Percentiles rank a stretch among this genome's conserved stretches.
These are phyloP conservation scores for Rhagium mordax DNA, from an alignment of 2,888 invertebrate species.

Conservation along the genomic window DNA sequence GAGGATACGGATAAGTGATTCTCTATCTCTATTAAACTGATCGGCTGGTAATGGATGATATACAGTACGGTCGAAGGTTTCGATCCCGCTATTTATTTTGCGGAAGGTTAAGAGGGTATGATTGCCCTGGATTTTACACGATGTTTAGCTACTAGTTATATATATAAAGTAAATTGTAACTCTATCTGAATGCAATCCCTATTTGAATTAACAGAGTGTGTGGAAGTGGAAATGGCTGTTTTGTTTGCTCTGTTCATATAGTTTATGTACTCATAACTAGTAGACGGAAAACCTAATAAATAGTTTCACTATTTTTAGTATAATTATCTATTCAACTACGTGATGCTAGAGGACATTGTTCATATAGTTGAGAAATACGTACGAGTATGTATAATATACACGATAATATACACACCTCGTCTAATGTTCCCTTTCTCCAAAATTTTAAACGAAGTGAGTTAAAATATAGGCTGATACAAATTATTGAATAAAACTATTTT, in stretches of 20 bases:
- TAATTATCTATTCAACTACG: too few species aligned
- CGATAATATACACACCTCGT: too few species aligned
- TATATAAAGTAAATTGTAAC: neutral
- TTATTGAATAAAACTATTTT: too few species aligned
- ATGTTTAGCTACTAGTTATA: neutral
- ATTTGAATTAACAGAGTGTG: neutral
- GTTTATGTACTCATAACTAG: neutral
- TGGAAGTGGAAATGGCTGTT: neutral
- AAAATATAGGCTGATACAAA: too few species aligned
- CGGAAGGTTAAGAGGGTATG: neutral
- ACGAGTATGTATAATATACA: too few species aligned
- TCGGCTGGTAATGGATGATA: neutral
- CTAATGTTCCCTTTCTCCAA: too few species aligned
- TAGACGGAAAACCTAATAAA: too few species aligned
- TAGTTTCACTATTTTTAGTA: too few species aligned
- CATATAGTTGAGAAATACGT: too few species aligned
- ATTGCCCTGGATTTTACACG: neutral
- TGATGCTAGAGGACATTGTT: too few species aligned
- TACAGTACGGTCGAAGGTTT: neutral
- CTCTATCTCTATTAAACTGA: conserved; percentile 21
- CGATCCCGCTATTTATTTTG: conserved; percentile 5
- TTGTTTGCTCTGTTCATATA: neutral
- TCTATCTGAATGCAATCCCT: neutral
- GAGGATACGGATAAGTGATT: conserved; percentile 24
- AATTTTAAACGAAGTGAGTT: too few species aligned